Percentiles rank a stretch among this genome's conserved stretches.
Evolutionary conservation across 2,888 invertebrate genomes (phyloP).

Genomic region (Bugula neritina): DNA sequence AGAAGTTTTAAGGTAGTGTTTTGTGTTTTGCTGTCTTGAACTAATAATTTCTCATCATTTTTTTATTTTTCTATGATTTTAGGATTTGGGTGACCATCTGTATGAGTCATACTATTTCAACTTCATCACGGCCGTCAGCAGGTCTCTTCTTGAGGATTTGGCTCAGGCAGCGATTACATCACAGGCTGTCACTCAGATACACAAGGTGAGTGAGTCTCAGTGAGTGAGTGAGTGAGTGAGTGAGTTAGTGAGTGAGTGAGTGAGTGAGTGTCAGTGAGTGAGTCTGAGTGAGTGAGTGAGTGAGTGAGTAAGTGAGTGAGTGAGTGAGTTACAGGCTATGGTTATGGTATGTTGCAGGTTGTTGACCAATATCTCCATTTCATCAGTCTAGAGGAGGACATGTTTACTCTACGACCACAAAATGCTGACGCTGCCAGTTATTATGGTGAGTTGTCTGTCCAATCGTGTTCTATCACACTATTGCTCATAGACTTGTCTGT

Average conservation of each 20-base stretch:
- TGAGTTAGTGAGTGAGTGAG: no score
- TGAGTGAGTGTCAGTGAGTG: no score
- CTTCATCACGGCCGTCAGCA: constrained; percentile 78
- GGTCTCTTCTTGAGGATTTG: constrained; percentile 88
- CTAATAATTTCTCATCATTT: no score
- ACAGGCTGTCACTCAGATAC: constrained; percentile 82
- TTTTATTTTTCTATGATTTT: constrained; percentile 26
- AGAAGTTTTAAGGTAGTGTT: no score
- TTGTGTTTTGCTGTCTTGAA: no score
- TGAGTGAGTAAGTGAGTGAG: no score
- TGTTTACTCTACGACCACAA: constrained; percentile 88
- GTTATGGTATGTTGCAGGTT: no score
- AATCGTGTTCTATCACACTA: no score
- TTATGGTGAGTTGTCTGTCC: constrained; percentile 74
- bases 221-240: no score
- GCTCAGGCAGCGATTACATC: constrained; percentile 86
- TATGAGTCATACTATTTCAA: constrained; percentile 95
- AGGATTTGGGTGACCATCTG: constrained; percentile 64
- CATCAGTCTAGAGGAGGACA: constrained; percentile 92
- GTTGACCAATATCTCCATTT: constrained; percentile 98
- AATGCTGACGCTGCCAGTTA: constrained; percentile 85
- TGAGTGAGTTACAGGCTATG: no score
- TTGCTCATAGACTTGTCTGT: not conserved
- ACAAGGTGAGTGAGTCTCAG: constrained; percentile 69
- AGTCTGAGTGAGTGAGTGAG: no score